A percentile compares a stretch with the other conserved stretches of the same genome.
Conservation (phyloP, 1,140 invertebrate species). For the Papilio xuthus region DNA sequence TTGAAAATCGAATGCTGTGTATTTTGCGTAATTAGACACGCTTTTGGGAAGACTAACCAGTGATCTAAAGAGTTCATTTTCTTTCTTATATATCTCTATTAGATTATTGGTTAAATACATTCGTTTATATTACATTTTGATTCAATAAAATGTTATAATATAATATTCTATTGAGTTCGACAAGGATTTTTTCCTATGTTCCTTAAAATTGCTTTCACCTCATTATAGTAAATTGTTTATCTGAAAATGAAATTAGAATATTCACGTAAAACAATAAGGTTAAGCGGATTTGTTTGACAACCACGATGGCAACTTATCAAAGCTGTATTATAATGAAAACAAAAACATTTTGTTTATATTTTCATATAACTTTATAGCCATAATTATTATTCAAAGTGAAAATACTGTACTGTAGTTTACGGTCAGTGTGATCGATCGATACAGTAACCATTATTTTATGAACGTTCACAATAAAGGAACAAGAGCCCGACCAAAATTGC, state of each 20-base stretch:
- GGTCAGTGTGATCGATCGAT: too few relatives aligned
- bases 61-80: background rate
- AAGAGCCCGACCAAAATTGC: background rate
- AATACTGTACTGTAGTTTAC: too few relatives aligned
- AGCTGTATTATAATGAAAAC: background rate
- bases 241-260: background rate
- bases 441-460: background rate
- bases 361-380: too few relatives aligned
- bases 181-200: background rate
- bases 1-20: too few relatives aligned
- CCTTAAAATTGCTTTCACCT: background rate
- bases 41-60: too few relatives aligned
- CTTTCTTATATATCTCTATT: background rate
- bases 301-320: background rate
- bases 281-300: background rate
- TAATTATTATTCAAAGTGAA: too few relatives aligned
- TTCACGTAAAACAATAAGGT: background rate
- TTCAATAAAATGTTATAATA: background rate
- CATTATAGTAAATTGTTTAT: background rate
- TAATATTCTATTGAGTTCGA: background rate
- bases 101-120: too few relatives aligned
- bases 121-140: background rate
- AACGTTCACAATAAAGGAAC: background rate
- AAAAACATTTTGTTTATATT: background rate
- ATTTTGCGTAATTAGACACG: too few relatives aligned